Base-by-base conservation (phyloP, 2,888 invertebrate genomes). In the Endotricha flammealis region DNA sequence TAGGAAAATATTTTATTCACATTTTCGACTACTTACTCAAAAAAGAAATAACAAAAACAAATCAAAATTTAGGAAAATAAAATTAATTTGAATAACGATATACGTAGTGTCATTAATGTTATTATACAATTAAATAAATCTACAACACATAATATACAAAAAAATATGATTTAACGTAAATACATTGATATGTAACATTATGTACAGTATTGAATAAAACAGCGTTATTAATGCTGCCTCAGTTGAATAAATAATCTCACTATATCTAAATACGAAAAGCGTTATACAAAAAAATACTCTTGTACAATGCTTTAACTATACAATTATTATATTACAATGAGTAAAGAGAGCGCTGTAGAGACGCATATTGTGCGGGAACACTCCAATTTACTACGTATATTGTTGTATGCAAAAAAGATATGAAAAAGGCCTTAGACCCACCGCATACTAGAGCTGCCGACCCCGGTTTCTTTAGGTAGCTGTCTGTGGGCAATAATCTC, bases 181-280 rank as follows among this genome's bases (percentile, higher is more conserved):
- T 48, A 58, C 52, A 57, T 37, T 70, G 73, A 75, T 78, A 77
- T 77, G 73, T 74, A 64, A 73, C 62, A 69, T 59, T 74, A 75
- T 76, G 54, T 72, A 77, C 76, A 80, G 44, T 53, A 44, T 44
- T 49, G 56, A 52, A 48, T 50, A 53, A 46, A 48, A 46, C 42
- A 32, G 43, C 42, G 53, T 46, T 57, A 52, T 41, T 51, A 56
- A 48, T 58, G 57, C 58, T 48, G 37, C 27, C 23, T 22, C 29
- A 12, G 30, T 64, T 65, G 65, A 64, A 70, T 69, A 70, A 56
- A 58, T 58, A 52, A 50, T 44, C 46, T 48, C 38, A 44, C 43
- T 57, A 57, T 30, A 33, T 42, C 45, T 53, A 60, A 59, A 49
- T 48, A 51, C 47, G 32, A 51, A 55, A 62, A 59, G 53, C 57